Evolutionary conservation across 1,140 invertebrate species (phyloP), one percentile per base, ranked within the genome.

Genomic region (Eulimnadia texana): DNA sequence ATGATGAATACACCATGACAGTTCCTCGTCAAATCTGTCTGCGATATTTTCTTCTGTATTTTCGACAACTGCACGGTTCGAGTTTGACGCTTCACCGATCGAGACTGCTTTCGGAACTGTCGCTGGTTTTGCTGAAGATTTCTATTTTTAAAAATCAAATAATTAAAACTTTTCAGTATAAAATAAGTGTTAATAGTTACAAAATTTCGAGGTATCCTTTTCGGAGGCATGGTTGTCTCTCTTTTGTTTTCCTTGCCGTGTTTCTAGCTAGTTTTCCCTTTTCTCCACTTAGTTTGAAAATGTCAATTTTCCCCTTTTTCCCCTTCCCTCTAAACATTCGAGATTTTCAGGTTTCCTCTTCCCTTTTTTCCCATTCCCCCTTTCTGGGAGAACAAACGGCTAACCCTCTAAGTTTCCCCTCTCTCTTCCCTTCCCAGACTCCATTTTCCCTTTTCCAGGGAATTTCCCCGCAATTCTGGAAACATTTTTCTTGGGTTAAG

Each of bases 1-100:
- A 28, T 42, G 25, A n/a, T 57, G 55, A 29, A 57, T 57, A 33
- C 55, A 57, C 23, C 23, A 57, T 2, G 16, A 13, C 13, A 57
- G 25, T 20, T 57, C 55, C 29, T 57, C 55, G 1, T 57, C 55
- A 29, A 19, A 19, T 0, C 24, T 55, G 10, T 55, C 22, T 0
- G 25, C 11, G 0, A 23, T 16, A 29, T 57, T 33, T 25, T 29
- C 20, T 1, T 13, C 2, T 29, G 33, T n/a, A n/a, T n/a, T n/a
- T n/a, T n/a, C n/a, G n/a, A n/a, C n/a, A n/a, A n/a, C n/a, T n/a
- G n/a, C n/a, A n/a, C n/a, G n/a, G n/a, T n/a, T n/a, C n/a, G n/a
- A n/a, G n/a, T n/a, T n/a, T n/a, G n/a, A n/a, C n/a, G n/a, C n/a
- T n/a, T n/a, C n/a, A n/a, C n/a, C n/a, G n/a, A n/a, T n/a, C n/a